Conservation (phyloP, 1,140 invertebrate species). For the Drosophila tsacasi region DNA sequence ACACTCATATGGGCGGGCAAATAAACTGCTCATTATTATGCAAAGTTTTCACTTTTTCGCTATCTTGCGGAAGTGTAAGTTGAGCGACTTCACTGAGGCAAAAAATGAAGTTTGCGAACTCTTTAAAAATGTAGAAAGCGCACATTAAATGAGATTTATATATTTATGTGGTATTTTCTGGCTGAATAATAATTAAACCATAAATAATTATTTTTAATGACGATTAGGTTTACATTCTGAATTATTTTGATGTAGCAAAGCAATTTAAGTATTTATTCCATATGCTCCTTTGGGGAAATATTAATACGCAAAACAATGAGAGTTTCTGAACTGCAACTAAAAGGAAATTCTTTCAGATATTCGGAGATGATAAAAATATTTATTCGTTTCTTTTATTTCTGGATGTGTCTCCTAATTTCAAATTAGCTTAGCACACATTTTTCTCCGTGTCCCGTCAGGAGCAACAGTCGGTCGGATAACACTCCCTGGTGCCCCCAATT, state of each 20-base stretch:
- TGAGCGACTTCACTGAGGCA: conserved; percentile 15
- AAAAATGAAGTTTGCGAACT: not conserved
- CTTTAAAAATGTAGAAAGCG: not conserved
- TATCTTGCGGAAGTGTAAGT: conserved; percentile 62
- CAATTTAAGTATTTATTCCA: too few species aligned
- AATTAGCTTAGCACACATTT: conserved; percentile 1
- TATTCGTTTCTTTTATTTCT: not conserved
- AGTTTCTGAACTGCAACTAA: not conserved
- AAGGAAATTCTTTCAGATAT: not conserved
- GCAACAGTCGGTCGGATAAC: conserved; percentile 61
- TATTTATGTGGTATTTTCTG: not conserved
- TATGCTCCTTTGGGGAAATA: too few species aligned
- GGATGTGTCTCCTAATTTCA: too few species aligned
- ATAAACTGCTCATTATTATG: conserved; percentile 81
- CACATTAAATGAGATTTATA: too few species aligned
- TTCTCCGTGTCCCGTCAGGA: conserved; percentile 25
- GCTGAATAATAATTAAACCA: too few species aligned
- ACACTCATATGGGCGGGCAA: conserved; percentile 37
- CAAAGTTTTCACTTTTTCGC: conserved; percentile 68
- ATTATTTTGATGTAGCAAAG: not conserved
- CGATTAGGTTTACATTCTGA: not conserved
- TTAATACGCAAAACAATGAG: too few species aligned
- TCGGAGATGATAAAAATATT: not conserved
- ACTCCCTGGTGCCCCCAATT: conserved; percentile 18
- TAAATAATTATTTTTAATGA: not conserved